phyloP scores from a whole-genome alignment of 2,888 invertebrate genomes.

The Coremacera marginata region DNA sequence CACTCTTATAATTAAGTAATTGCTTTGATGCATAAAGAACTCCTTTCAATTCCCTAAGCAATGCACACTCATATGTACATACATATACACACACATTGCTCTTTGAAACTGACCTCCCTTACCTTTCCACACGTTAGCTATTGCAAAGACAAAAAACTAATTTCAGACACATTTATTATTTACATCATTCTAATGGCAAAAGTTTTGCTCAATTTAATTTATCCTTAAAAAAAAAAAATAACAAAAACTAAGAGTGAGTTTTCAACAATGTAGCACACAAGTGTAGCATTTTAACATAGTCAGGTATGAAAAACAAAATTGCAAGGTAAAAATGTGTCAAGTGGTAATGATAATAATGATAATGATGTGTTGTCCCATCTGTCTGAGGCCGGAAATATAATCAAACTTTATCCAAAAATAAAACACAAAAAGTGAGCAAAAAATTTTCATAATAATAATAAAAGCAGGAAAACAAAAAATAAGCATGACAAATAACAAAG shows the following conservation, averaged over 20 bases:
- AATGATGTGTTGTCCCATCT: conserved; percentile 7
- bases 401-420: not conserved
- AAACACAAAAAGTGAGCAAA: not conserved
- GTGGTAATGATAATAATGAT: conserved; percentile 12
- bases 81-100: no score
- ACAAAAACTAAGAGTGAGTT: no score
- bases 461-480: not conserved
- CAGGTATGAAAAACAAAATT: not conserved
- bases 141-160: not conserved
- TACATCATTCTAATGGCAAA: conserved; percentile 2
- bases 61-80: no score
- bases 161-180: conserved; percentile 6
- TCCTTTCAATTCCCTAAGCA: no score
- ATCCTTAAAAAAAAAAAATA: no score
- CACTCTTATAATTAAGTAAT: no score
- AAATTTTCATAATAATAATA: not conserved
- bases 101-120: no score
- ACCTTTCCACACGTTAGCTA: no score
- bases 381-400: not conserved
- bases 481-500: not conserved
- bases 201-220: not conserved
- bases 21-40: no score
- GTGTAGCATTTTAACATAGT: not conserved
- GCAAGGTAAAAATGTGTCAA: not conserved
- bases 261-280: no score